Evolutionary conservation across 2,888 invertebrate species (phyloP).

Genomic region (Leptothorax acervorum): DNA sequence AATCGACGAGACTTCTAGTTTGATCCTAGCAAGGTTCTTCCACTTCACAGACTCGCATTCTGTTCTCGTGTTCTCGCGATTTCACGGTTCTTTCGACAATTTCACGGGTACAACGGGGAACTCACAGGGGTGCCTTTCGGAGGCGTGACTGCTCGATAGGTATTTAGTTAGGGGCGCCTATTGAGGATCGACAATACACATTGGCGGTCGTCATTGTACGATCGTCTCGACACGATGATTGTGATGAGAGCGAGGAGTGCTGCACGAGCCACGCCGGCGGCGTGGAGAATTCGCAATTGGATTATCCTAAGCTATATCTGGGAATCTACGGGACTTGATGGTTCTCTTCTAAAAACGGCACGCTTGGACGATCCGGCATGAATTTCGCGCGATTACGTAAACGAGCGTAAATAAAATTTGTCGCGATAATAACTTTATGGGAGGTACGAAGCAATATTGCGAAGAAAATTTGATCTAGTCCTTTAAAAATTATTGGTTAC

Average conservation of each 20-base stretch:
- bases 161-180: conserved; percentile 76
- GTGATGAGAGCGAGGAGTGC: conserved; percentile 70
- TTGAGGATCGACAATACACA: conserved; percentile 77
- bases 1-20: background rate
- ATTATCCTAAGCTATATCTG: conserved; percentile 76
- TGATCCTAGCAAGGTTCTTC: background rate
- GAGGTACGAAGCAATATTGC: background rate
- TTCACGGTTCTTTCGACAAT: conserved; percentile 53
- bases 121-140: conserved; percentile 34
- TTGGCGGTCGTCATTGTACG: conserved; percentile 75
- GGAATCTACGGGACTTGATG: conserved; percentile 60
- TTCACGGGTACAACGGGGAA: conserved; percentile 55
- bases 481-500: background rate
- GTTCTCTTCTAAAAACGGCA: background rate
- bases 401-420: conserved; percentile 25
- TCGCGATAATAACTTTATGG: background rate
- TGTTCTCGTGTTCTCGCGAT: conserved; percentile 13
- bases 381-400: conserved; percentile 7
- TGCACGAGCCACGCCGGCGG: conserved; percentile 61
- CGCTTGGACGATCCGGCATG: background rate
- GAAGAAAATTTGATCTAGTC: background rate
- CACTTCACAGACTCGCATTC: background rate
- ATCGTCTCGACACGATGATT: conserved; percentile 72
- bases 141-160: conserved; percentile 67
- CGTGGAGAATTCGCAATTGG: conserved; percentile 80